Evolutionary conservation across 2,113 vertebrate genomes (phyloP).

Genomic region (Enhydra lutris): DNA sequence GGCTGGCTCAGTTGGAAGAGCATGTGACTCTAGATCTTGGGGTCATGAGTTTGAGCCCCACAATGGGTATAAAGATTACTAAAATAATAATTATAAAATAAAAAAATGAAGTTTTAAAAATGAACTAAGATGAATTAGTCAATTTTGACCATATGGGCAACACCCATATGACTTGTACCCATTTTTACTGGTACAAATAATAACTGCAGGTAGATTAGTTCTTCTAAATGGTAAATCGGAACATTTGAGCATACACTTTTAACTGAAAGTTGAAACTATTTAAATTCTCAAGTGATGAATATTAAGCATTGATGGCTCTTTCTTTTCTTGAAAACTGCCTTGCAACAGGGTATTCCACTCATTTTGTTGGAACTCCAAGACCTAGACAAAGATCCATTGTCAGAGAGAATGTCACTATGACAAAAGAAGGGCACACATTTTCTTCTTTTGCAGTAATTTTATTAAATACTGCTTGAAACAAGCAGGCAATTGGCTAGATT

Average conservation of each 20-base stretch:
- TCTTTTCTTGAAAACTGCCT: neutral
- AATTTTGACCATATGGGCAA: neutral
- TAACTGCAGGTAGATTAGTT: neutral
- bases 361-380: slow-evolving; percentile 16
- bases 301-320: neutral
- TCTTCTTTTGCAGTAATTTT: slow-evolving; percentile 3
- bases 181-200: neutral
- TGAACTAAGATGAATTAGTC: neutral
- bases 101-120: neutral
- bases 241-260: neutral
- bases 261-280: slow-evolving; percentile 26
- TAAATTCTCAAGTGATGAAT: neutral
- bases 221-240: neutral
- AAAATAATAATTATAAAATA: neutral
- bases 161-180: neutral
- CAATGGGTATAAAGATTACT: neutral
- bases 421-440: neutral
- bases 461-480: neutral
- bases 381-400: slow-evolving; percentile 42
- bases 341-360: neutral
- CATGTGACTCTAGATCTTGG: neutral
- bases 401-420: slow-evolving; percentile 20
- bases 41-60: neutral
- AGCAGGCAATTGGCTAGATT: neutral
- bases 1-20: neutral